Percentiles rank a stretch among this genome's conserved stretches.
Conservation (phyloP, 2,888 invertebrate genomes). For the Pollenia angustigena region DNA sequence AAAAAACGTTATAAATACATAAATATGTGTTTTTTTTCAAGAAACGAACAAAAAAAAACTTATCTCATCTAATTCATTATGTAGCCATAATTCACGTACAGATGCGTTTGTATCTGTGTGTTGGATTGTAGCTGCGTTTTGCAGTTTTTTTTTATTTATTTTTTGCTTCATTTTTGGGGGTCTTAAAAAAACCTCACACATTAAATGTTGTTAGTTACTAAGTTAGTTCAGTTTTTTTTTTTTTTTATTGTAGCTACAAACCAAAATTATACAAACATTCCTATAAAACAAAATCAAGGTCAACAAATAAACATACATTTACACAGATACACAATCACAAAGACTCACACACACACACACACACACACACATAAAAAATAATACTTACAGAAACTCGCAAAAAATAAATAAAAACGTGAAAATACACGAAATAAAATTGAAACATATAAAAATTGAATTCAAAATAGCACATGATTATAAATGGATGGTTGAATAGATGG, state of each 20-base stretch:
- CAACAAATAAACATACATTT: conserved; percentile 29
- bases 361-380: not conserved
- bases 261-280: conserved; percentile 49
- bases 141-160: conserved; percentile 16
- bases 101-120: conserved; percentile 1
- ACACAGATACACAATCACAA: not conserved
- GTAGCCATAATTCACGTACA: not conserved
- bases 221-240: conserved; percentile 63
- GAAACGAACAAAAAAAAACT: conserved; percentile 3
- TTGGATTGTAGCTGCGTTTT: conserved; percentile 30
- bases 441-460: conserved; percentile 63
- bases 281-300: conserved; percentile 69
- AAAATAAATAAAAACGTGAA: conserved; percentile 38
- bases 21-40: conserved; percentile 16
- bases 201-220: conserved; percentile 68
- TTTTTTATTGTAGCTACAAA: conserved; percentile 20
- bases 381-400: conserved; percentile 55
- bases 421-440: conserved; percentile 53
- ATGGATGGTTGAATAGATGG: conserved; percentile 34
- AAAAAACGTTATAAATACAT: conserved; percentile 35
- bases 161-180: conserved; percentile 22
- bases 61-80: conserved; percentile 25
- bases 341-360: conserved; percentile 1
- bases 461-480: conserved; percentile 66
- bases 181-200: conserved; percentile 17